A percentile compares a stretch with the other conserved stretches of the same genome.
Conservation (phyloP, 2,888 invertebrate species). For the Ophonus ardosiacus region DNA sequence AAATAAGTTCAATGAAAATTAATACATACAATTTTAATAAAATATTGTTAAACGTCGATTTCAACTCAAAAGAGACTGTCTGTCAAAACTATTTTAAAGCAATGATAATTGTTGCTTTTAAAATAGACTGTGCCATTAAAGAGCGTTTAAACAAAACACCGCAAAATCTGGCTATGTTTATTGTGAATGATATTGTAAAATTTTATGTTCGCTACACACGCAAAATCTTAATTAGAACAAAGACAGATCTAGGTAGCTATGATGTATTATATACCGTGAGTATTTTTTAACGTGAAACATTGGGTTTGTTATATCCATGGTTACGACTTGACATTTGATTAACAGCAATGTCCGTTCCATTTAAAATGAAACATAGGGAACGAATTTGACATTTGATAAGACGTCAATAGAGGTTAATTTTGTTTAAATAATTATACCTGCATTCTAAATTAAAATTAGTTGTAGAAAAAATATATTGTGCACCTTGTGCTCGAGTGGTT, state of each 20-base stretch:
- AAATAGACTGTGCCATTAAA: slow-evolving; percentile 7
- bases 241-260: background rate
- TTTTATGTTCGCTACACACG: background rate
- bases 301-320: too few species aligned
- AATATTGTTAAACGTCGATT: background rate
- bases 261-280: background rate
- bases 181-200: background rate
- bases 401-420: too few species aligned
- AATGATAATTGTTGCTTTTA: slow-evolving; percentile 3
- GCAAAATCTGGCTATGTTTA: background rate
- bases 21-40: slow-evolving; percentile 11
- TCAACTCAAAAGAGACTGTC: slow-evolving; percentile 1
- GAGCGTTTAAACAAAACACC: background rate
- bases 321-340: too few species aligned
- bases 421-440: too few species aligned
- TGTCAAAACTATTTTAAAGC: slow-evolving; percentile 12
- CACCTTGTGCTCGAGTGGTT: too few species aligned
- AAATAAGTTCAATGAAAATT: background rate
- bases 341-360: too few species aligned
- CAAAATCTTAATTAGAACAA: background rate
- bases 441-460: too few species aligned
- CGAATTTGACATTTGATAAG: too few species aligned
- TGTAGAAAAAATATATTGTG: too few species aligned
- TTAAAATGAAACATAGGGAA: too few species aligned
- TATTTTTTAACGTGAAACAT: too few species aligned